Evolutionary conservation across 2,797 vertebrate species (phyloP), one percentile per base, ranked within the genome.

Genomic region (Tapera naevia): DNA sequence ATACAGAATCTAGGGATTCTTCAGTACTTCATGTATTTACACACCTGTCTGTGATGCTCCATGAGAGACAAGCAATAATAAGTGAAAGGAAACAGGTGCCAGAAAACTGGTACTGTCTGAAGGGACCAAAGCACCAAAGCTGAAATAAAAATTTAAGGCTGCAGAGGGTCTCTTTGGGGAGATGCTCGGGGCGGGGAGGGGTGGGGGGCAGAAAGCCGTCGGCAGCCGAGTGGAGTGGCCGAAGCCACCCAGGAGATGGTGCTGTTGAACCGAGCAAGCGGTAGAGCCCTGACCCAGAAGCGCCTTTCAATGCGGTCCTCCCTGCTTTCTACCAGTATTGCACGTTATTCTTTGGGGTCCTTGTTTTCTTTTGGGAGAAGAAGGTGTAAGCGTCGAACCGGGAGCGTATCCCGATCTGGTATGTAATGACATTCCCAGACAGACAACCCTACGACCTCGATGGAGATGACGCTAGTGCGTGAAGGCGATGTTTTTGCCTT

Each of bases 241-340:
- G 18, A 10, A 32, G 74, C 48, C n/a, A 41, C 73, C 95, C 97
- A 95, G 96, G 53, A 97, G 97, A 95, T 96, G 97, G 96, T 67
- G 94, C 96, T 96, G 89, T 94, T 91, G 87, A 54, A 87, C 89
- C 56, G 67, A 61, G 56, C 18, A 93, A 95, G 61, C 39, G 22
- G 72, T 61, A 1, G 54, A 61, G 60, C 39, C 23, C 85, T 95
- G 93, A 96, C 85, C 91, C 85, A 96, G 91, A 86, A 92, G 92
- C 89, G 65, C 84, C 89, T 56, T 14, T 79, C 80, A 66, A 80
- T 89, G 92, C 93, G 74, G 93, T 91, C 86, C 88, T 97, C 89
- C 89, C 91, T 57, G 91, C 86, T 95, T 95, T 86, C 76, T 67
- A 25, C 76, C 91, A 60, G 62, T 81, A 45, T 71, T 86, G 85